A percentile compares a stretch with the other conserved stretches of the same genome.
phyloP scores from a whole-genome alignment of 1,140 invertebrate species.

The Ceratoteleas bidentatus region DNA sequence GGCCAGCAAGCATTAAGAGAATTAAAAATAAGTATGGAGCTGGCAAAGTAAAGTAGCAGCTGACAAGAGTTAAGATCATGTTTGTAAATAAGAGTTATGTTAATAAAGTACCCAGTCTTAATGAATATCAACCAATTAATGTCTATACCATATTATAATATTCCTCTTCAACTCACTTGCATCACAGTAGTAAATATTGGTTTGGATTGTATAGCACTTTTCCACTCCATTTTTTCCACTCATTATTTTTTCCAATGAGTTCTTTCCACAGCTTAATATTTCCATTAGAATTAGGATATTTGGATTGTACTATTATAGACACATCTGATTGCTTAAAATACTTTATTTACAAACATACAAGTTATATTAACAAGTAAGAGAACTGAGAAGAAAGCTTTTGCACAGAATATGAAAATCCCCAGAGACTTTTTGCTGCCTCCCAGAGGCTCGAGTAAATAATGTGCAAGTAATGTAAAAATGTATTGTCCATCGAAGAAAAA shows the following conservation, averaged over 20 bases:
- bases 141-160: too few relatives aligned
- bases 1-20: conserved; percentile 86
- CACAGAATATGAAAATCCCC: conserved; percentile 18
- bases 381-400: conserved; percentile 28
- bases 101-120: too few relatives aligned
- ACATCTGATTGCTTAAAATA: conserved; percentile 31
- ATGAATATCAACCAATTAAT: too few relatives aligned
- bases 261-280: too few relatives aligned
- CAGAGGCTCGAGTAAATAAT: conserved; percentile 81
- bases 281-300: too few relatives aligned
- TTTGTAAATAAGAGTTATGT: not conserved
- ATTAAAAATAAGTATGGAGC: conserved; percentile 84
- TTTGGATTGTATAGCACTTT: too few relatives aligned
- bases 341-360: conserved; percentile 48
- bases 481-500: conserved; percentile 96
- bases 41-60: conserved; percentile 75
- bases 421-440: conserved; percentile 75
- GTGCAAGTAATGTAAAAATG: conserved; percentile 85
- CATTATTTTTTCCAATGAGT: too few relatives aligned
- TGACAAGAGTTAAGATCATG: too few relatives aligned
- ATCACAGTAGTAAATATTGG: too few relatives aligned
- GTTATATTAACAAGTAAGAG: conserved; percentile 36
- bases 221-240: too few relatives aligned
- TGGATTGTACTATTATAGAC: too few relatives aligned
- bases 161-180: too few relatives aligned